phyloP scores from a whole-genome alignment of 2,113 vertebrate species.

The Syngnathus typhle region DNA sequence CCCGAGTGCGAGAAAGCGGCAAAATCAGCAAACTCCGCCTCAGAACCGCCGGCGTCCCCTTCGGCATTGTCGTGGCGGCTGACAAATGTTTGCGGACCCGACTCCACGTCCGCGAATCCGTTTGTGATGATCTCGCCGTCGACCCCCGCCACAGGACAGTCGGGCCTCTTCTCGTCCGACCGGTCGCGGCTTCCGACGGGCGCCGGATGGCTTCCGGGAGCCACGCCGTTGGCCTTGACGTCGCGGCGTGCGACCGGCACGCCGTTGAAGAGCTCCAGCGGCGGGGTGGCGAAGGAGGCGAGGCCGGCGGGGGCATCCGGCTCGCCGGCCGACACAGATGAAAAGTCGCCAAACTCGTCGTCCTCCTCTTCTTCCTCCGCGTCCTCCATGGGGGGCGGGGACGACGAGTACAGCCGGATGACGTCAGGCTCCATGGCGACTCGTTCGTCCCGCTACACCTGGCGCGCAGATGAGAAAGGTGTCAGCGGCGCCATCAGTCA shows the following conservation, averaged over 20 bases:
- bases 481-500: background rate
- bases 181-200: constrained; percentile 53
- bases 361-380: constrained; percentile 85
- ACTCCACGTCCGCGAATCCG: constrained; percentile 76
- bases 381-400: constrained; percentile 91
- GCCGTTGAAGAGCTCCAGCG: constrained; percentile 72
- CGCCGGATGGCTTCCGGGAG: constrained; percentile 68
- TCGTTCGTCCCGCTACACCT: constrained; percentile 71
- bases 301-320: constrained; percentile 74
- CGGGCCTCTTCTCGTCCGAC: constrained; percentile 50
- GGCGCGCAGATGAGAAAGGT: background rate
- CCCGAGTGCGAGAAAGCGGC: constrained; percentile 74
- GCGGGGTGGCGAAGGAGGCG: constrained; percentile 72
- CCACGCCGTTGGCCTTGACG: constrained; percentile 67
- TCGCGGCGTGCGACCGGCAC: constrained; percentile 54
- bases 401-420: constrained; percentile 93
- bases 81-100: constrained; percentile 49
- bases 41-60: constrained; percentile 47
- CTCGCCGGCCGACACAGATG: constrained; percentile 79
- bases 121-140: constrained; percentile 83
- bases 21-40: constrained; percentile 85
- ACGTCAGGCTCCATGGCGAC: constrained; percentile 91
- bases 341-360: constrained; percentile 87
- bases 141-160: constrained; percentile 74
- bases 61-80: constrained; percentile 57